These are phyloP conservation scores for Hydrochoerus hydrochaeris DNA, from an alignment of 2,113 vertebrate genomes.

Conservation along the genomic window DNA sequence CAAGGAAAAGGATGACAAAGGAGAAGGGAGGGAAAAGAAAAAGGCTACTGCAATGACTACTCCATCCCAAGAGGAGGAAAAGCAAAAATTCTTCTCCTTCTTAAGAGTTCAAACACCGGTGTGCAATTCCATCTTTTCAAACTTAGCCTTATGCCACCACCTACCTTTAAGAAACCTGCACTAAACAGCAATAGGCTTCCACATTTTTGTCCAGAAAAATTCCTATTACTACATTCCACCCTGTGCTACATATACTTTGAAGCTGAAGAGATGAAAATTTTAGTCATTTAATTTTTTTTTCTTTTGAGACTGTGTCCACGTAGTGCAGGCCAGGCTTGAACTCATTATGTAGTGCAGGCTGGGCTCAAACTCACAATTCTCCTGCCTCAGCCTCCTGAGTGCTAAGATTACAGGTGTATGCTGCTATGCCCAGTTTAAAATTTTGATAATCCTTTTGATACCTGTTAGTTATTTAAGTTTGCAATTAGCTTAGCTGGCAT, in stretches of 20 bases:
- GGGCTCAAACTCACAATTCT: not conserved
- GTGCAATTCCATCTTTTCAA: not conserved
- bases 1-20: rapidly evolving
- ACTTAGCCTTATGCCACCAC: not conserved
- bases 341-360: not conserved
- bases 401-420: not conserved
- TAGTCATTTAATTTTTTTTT: not conserved
- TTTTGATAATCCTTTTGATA: conserved; percentile 19
- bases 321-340: not conserved
- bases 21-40: not conserved
- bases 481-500: not conserved
- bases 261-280: not conserved
- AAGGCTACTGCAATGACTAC: not conserved
- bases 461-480: not conserved
- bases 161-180: not conserved
- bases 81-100: not conserved
- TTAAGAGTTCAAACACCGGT: not conserved
- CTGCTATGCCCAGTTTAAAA: not conserved
- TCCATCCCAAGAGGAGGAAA: not conserved
- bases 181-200: not conserved
- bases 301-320: not conserved
- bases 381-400: not conserved
- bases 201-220: not conserved
- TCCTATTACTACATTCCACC: not conserved
- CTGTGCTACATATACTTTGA: not conserved